Base-by-base conservation (phyloP, 2,113 vertebrate genomes). In the Phrynosoma platyrhinos region DNA sequence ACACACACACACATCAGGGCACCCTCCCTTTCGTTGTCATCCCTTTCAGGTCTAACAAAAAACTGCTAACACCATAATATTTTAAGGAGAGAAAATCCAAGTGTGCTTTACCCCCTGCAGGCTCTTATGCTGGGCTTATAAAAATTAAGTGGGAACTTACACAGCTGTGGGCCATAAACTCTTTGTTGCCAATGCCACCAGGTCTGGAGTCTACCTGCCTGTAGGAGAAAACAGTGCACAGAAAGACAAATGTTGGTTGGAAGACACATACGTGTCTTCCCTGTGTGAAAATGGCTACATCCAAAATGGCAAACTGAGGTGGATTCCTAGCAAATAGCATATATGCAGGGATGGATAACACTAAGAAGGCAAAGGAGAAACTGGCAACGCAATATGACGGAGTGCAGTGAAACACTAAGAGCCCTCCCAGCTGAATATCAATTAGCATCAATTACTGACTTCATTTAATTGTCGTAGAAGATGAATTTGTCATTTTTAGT, bases 361-460 rank as follows among this genome's bases (percentile, higher is more conserved):
- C 52, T 8, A 10, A 42, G 32, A 25, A 89, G 76, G 58, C 82
- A 84, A 68, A 83, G 66, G 32, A 36, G 91, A 87, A 64, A 83
- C 83, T 42, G 86, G 58, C 25, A 52, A 47, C 32, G 30, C 40
- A 87, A 89, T 93, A 79, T 82, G 69, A 75, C 2, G 92, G 86
- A 91, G 82, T 81, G 9, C 7, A 1, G 89, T 77, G 89, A 91
- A 91, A 91, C 93, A 88, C 91, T 92, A 94, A 95, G 92, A 96
- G 94, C 95, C 95, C 95, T 96, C 91, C 93, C 95, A 79, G 97
- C 96, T 96, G 95, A 96, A 97, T 96, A 98, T 98, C 97, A 98
- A 98, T 98, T 97, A 97, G 96, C 97, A 97, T 97, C 97, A 98
- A 98, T 98, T 98, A 98, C 97, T 94, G 97, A 98, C 97, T 97